A percentile compares a stretch with the other conserved stretches of the same genome.
Conservation (phyloP, 2,888 invertebrate genomes). For the Caenorhabditis virilis region DNA sequence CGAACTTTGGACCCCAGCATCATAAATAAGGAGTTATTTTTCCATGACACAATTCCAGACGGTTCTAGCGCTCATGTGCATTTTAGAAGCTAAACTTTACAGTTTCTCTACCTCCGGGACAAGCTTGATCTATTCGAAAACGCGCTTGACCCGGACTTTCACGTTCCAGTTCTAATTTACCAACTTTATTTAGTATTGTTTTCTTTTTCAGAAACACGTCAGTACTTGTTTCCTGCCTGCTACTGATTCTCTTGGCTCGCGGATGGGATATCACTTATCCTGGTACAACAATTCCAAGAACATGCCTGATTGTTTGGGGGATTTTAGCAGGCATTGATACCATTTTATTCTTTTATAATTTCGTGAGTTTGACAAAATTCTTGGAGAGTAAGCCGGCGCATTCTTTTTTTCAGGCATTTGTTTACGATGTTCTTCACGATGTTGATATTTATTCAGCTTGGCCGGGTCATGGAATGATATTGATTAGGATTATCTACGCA, state of each 20-base stretch:
- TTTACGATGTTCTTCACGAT: slow-evolving; percentile 87
- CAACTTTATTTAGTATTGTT: slow-evolving; percentile 75
- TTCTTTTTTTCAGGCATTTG: slow-evolving; percentile 80
- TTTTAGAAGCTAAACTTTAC: no score
- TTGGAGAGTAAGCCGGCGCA: neutral
- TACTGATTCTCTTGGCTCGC: slow-evolving; percentile 87
- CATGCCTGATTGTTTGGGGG: slow-evolving; percentile 85
- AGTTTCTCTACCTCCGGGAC: no score
- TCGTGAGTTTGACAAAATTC: slow-evolving; percentile 76
- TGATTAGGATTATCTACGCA: slow-evolving; percentile 84
- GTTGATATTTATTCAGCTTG: slow-evolving; percentile 96
- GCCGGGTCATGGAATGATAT: slow-evolving; percentile 92
- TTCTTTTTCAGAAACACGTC: slow-evolving; percentile 29
- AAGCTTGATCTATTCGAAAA: no score
- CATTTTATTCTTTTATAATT: slow-evolving; percentile 91
- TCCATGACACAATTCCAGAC: no score
- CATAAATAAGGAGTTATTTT: no score
- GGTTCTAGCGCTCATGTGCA: no score
- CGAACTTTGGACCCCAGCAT: no score
- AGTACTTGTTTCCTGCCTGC: slow-evolving; percentile 84
- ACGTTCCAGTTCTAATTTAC: no score
- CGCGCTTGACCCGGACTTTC: no score
- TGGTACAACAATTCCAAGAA: slow-evolving; percentile 66
- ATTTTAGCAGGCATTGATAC: slow-evolving; percentile 88
- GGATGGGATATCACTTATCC: slow-evolving; percentile 83